Conservation (phyloP, 2,113 vertebrate genomes). For the Podiceps cristatus region DNA sequence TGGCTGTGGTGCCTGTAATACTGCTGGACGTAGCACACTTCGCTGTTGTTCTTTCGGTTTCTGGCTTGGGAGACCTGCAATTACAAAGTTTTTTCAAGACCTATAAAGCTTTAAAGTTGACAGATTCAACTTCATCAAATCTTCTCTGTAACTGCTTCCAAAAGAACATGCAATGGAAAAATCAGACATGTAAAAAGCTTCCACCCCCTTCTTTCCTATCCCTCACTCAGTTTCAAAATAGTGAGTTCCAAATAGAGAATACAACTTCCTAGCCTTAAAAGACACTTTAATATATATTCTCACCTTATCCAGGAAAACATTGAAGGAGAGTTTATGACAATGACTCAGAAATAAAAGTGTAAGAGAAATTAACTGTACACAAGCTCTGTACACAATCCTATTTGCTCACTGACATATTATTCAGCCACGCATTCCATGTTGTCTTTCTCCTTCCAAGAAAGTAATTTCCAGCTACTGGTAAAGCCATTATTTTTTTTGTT, state of each 20-base stretch:
- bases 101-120: background rate
- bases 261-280: background rate
- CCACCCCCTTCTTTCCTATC: background rate
- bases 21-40: slow-evolving; percentile 94
- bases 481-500: background rate
- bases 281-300: background rate
- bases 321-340: background rate
- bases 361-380: background rate
- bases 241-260: background rate
- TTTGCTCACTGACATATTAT: background rate
- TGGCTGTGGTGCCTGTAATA: slow-evolving; percentile 91
- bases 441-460: background rate
- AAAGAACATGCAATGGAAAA: background rate
- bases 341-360: background rate
- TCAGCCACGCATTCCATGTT: background rate
- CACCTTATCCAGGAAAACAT: background rate
- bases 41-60: slow-evolving; percentile 97
- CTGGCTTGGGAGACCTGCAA: slow-evolving; percentile 93
- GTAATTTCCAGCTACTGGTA: background rate
- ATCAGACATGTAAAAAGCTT: background rate
- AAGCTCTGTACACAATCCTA: background rate
- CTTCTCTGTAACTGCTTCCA: background rate
- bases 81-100: background rate
- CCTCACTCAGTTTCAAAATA: background rate
- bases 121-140: background rate